These are phyloP conservation scores for Pachypanchax playfairii DNA, from an alignment of 2,113 vertebrate species.

Conservation along the genomic window DNA sequence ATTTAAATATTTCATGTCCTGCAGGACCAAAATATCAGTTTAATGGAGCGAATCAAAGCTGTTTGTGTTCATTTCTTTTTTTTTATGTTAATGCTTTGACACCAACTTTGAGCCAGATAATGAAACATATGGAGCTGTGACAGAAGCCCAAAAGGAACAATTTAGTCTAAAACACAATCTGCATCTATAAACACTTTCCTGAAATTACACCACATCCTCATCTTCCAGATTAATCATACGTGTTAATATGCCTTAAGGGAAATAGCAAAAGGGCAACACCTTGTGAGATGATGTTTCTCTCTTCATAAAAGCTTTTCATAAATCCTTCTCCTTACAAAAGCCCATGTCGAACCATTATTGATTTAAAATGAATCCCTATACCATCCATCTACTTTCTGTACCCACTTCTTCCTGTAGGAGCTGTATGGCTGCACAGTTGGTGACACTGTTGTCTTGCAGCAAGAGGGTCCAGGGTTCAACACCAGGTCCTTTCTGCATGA, in stretches of 20 bases:
- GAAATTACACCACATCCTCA: constrained; percentile 14
- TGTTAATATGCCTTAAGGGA: constrained; percentile 31
- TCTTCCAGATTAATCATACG: constrained; percentile 32
- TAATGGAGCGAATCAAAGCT: not conserved
- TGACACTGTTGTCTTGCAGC: too few relatives aligned
- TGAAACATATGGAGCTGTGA: constrained; percentile 49
- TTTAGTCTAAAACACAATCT: constrained; percentile 43
- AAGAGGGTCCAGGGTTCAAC: too few relatives aligned
- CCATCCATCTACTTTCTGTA: too few relatives aligned
- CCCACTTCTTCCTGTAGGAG: too few relatives aligned
- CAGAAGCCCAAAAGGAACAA: constrained; percentile 46
- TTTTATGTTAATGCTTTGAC: constrained; percentile 29
- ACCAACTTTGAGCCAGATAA: constrained; percentile 37
- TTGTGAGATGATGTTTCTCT: not conserved
- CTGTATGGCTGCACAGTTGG: too few relatives aligned
- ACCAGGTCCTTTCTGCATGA: too few relatives aligned
- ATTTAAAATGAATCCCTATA: too few relatives aligned
- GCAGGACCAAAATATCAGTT: not conserved
- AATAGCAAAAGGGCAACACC: constrained; percentile 16
- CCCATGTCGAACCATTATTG: too few relatives aligned
- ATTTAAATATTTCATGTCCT: not conserved
- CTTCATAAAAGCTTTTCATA: not conserved
- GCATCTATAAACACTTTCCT: constrained; percentile 35
- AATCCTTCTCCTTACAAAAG: constrained; percentile 10
- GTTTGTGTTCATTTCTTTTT: constrained; percentile 10